Evolutionary conservation across 2,113 vertebrate species (phyloP).

Genomic region (Varanus salvator): DNA sequence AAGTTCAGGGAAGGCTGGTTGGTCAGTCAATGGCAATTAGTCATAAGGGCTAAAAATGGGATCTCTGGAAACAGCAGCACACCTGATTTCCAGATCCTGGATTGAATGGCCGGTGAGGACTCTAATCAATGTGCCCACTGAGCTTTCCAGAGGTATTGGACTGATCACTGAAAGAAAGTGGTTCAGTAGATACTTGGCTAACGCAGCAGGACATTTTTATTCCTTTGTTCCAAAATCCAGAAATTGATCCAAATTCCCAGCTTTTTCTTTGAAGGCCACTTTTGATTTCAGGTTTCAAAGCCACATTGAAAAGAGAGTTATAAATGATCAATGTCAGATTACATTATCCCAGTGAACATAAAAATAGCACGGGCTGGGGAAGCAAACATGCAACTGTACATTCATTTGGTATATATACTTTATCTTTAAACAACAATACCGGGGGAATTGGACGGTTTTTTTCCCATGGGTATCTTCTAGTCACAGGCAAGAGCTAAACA

Average conservation of each 20-base stretch:
- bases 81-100: not conserved
- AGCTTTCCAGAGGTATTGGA: not conserved
- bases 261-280: not conserved
- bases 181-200: not conserved
- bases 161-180: not conserved
- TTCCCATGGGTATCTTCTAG: fast-evolving
- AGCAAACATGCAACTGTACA: not conserved
- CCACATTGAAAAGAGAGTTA: not conserved
- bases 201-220: not conserved
- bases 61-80: not conserved
- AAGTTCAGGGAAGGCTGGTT: not conserved
- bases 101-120: not conserved
- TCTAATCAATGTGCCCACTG: too few relatives aligned
- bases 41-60: not conserved
- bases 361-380: not conserved
- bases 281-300: constrained; percentile 10
- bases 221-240: not conserved
- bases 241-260: constrained; percentile 57
- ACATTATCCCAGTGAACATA: not conserved
- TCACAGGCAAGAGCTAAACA: not conserved
- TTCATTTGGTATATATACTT: not conserved
- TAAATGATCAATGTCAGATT: not conserved
- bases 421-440: not conserved
- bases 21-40: not conserved
- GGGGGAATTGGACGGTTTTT: not conserved